Conservation (phyloP, 1,140 invertebrate genomes). For the Steinernema khuongi region DNA sequence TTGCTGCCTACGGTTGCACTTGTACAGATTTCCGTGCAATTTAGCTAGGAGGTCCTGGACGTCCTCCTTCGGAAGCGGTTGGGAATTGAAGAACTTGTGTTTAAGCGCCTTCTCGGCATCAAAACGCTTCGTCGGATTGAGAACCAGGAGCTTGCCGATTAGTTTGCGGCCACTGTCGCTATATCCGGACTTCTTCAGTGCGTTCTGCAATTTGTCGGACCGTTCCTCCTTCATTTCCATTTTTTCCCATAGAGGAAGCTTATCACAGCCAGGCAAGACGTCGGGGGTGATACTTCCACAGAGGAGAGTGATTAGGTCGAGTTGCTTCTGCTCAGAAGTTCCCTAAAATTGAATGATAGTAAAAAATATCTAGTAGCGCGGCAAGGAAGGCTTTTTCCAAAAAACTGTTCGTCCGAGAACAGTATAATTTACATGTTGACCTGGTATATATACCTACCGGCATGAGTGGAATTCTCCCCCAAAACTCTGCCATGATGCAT, state of each 20-base stretch:
- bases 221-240: constrained; percentile 84
- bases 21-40: constrained; percentile 46
- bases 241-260: constrained; percentile 81
- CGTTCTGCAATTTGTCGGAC: constrained; percentile 71
- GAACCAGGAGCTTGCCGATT: constrained; percentile 79
- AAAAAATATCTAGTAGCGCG: neutral
- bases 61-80: constrained; percentile 73
- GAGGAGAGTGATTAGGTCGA: constrained; percentile 86
- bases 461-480: constrained; percentile 77
- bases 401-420: no score
- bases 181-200: neutral
- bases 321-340: constrained; percentile 87
- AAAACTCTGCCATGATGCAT: constrained; percentile 99
- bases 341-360: constrained; percentile 65
- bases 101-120: constrained; percentile 88
- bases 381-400: no score
- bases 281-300: constrained; percentile 91
- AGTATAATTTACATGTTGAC: neutral
- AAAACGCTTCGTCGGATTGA: constrained; percentile 83
- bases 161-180: constrained; percentile 64
- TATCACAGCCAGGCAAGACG: constrained; percentile 85
- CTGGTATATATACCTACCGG: no score
- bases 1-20: constrained; percentile 49
- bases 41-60: constrained; percentile 44
- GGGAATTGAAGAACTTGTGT: constrained; percentile 96